These are phyloP conservation scores for Pocillopora grandis DNA, from an alignment of 92 coral and sea anemone genomes.

Conservation along the genomic window DNA sequence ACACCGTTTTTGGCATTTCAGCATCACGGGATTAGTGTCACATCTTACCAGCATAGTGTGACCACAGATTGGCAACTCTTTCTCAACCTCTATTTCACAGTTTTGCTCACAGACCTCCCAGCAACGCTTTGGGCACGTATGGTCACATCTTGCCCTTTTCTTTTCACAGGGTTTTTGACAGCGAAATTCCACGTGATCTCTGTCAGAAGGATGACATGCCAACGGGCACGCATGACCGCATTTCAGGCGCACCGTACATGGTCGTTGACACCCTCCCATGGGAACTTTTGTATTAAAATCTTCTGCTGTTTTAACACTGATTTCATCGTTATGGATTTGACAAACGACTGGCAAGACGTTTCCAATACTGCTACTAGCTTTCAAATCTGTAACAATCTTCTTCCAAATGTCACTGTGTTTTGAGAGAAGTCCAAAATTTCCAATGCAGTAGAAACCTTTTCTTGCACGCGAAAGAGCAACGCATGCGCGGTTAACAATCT, in stretches of 20 bases:
- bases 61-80: slow-evolving; percentile 52
- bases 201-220: slow-evolving; percentile 25
- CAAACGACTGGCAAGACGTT: slow-evolving; percentile 10
- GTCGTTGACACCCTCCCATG: slow-evolving; percentile 13
- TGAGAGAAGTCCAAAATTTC: slow-evolving; percentile 65
- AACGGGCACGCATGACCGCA: slow-evolving; percentile 25
- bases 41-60: slow-evolving; percentile 49
- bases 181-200: slow-evolving; percentile 38
- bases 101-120: slow-evolving; percentile 42
- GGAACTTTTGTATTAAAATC: slow-evolving; percentile 30
- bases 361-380: slow-evolving; percentile 27
- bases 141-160: slow-evolving; percentile 50
- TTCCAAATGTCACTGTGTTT: slow-evolving; percentile 56
- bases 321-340: slow-evolving; percentile 14
- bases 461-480: slow-evolving; percentile 38
- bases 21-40: slow-evolving; percentile 17
- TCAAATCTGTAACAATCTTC: slow-evolving; percentile 51
- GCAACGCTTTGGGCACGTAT: slow-evolving; percentile 65
- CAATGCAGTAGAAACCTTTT: slow-evolving; percentile 11
- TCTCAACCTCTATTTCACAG: slow-evolving; percentile 51
- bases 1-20: slow-evolving; percentile 59
- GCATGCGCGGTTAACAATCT: slow-evolving; percentile 70
- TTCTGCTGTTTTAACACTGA: background rate
- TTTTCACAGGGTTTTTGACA: slow-evolving; percentile 42
- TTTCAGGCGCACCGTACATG: slow-evolving; percentile 1